Conservation (phyloP, 2,113 vertebrate species). For the Plectropomus leopardus region DNA sequence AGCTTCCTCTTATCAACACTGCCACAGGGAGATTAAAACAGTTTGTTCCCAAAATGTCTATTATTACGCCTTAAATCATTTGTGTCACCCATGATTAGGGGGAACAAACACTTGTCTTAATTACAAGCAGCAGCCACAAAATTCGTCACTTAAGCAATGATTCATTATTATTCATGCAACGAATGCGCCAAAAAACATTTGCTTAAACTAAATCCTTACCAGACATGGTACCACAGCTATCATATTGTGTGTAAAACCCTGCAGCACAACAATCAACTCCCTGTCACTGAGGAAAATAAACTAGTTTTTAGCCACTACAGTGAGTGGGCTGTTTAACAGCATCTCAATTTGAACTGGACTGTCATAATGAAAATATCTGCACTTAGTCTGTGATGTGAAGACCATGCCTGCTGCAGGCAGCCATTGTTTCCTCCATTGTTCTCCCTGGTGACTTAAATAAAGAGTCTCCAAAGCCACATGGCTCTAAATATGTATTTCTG, state of each 20-base stretch:
- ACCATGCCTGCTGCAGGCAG: conserved; percentile 51
- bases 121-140: conserved; percentile 66
- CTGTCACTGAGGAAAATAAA: conserved; percentile 43
- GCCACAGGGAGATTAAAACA: conserved; percentile 54
- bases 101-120: conserved; percentile 63
- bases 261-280: conserved; percentile 33
- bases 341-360: conserved; percentile 47
- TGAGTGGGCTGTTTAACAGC: conserved; percentile 48
- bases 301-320: conserved; percentile 35
- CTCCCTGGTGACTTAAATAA: conserved; percentile 81
- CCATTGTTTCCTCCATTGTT: conserved; percentile 85
- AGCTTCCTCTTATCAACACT: conserved; percentile 67
- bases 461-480: conserved; percentile 83
- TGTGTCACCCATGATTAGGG: conserved; percentile 42
- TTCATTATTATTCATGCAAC: conserved; percentile 57
- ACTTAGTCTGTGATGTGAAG: conserved; percentile 53
- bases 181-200: conserved; percentile 53
- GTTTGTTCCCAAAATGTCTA: conserved; percentile 58
- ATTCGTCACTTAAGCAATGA: conserved; percentile 53
- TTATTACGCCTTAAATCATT: conserved; percentile 67
- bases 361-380: conserved; percentile 49
- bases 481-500: conserved; percentile 86
- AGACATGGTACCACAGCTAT: conserved; percentile 46
- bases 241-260: conserved; percentile 29
- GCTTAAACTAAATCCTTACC: conserved; percentile 53